A percentile compares a stretch with the other conserved stretches of the same genome.
Evolutionary conservation across 2,888 invertebrate species (phyloP).

Genomic region (Drosophila yooni): DNA sequence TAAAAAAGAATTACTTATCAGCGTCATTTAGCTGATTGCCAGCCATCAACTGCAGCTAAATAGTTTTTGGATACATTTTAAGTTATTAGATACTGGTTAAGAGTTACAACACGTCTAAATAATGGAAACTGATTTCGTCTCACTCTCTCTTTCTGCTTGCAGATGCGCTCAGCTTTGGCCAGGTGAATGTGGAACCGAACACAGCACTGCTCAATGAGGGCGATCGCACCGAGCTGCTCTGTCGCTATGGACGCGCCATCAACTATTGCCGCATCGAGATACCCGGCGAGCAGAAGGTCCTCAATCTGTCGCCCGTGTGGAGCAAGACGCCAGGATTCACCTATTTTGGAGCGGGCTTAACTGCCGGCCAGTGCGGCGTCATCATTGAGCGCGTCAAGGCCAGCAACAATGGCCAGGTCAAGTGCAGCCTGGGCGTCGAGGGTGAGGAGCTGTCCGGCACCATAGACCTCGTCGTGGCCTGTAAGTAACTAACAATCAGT

Average conservation of each 20-base stretch:
- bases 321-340: constrained; percentile 85
- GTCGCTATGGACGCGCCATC: constrained; percentile 80
- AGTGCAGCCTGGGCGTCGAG: constrained; percentile 88
- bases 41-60: constrained; percentile 21
- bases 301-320: constrained; percentile 86
- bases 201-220: constrained; percentile 83
- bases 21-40: constrained; percentile 52
- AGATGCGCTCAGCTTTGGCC: constrained; percentile 81
- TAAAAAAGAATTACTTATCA: constrained; percentile 31
- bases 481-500: constrained; percentile 86
- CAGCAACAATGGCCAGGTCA: constrained; percentile 89
- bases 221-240: constrained; percentile 82
- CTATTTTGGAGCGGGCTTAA: constrained; percentile 86
- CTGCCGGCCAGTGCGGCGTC: constrained; percentile 90
- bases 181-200: constrained; percentile 82
- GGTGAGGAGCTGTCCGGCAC: constrained; percentile 87
- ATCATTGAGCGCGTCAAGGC: constrained; percentile 88
- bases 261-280: constrained; percentile 86
- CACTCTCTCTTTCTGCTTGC: constrained; percentile 37
- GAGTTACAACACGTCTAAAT: constrained; percentile 15
- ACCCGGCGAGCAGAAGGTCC: constrained; percentile 85
- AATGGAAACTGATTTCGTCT: constrained; percentile 34
- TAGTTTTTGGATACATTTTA: constrained; percentile 9
- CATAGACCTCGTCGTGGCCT: constrained; percentile 89
- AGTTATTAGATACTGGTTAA: constrained; percentile 46